These are phyloP conservation scores for Sebastes fasciatus DNA, from an alignment of 2,113 vertebrate genomes.

Conservation along the genomic window DNA sequence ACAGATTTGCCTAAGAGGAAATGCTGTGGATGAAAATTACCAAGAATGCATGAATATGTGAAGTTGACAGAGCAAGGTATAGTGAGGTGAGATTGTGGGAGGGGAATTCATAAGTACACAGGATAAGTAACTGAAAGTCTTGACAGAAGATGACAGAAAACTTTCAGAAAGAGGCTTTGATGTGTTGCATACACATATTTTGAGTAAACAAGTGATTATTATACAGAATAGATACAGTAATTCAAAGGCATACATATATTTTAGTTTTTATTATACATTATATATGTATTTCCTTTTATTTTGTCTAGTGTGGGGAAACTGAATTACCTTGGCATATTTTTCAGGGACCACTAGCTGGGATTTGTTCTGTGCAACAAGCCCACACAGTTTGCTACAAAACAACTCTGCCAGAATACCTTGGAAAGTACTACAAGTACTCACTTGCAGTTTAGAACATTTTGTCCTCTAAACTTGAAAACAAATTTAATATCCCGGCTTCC, in stretches of 20 bases:
- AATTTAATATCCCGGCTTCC: neutral
- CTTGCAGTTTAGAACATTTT: neutral
- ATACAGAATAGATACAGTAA: constrained; percentile 25
- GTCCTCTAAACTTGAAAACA: constrained; percentile 1
- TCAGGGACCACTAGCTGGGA: neutral
- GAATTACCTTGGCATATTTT: constrained; percentile 27
- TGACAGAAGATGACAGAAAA: constrained; percentile 48
- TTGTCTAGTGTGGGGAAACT: neutral
- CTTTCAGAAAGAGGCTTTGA: constrained; percentile 55
- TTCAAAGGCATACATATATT: constrained; percentile 31
- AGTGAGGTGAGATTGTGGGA: neutral
- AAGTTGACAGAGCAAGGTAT: neutral
- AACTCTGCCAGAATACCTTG: constrained; percentile 1
- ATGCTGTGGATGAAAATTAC: constrained; percentile 32
- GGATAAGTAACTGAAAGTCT: constrained; percentile 30
- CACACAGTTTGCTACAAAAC: constrained; percentile 8
- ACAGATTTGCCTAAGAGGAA: constrained; percentile 39
- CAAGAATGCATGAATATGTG: constrained; percentile 24
- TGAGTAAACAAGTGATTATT: constrained; percentile 60
- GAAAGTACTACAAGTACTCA: constrained; percentile 12
- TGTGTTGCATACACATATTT: constrained; percentile 38
- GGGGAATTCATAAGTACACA: constrained; percentile 12
- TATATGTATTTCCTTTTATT: constrained; percentile 20
- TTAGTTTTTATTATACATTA: constrained; percentile 4
- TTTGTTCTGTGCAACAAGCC: constrained; percentile 17